A percentile compares a stretch with the other conserved stretches of the same genome.
These are phyloP conservation scores for Rhyacophila evoluta DNA, from an alignment of 2,888 invertebrate genomes.

Conservation along the genomic window DNA sequence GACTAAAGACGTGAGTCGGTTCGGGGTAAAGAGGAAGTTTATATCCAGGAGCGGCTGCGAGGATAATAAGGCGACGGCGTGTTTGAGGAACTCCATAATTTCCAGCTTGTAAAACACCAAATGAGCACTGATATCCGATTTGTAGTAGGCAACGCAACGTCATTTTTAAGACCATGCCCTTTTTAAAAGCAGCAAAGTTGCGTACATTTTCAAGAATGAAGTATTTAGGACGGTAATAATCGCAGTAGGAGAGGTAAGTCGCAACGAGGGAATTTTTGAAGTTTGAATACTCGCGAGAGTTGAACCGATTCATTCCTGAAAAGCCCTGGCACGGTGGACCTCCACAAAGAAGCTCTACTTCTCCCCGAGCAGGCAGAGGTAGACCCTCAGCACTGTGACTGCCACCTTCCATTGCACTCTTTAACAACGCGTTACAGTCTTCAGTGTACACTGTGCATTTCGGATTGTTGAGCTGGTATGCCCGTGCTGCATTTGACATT, in stretches of 20 bases:
- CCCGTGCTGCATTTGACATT: slow-evolving; percentile 81
- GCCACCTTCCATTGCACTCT: slow-evolving; percentile 75
- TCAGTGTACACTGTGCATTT: slow-evolving; percentile 81
- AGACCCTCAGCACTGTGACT: slow-evolving; percentile 67
- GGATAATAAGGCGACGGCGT: slow-evolving; percentile 79
- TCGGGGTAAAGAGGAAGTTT: slow-evolving; percentile 82
- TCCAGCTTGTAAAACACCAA: slow-evolving; percentile 89
- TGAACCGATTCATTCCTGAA: slow-evolving; percentile 91
- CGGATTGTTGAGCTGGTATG: slow-evolving; percentile 82
- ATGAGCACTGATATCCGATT: slow-evolving; percentile 91
- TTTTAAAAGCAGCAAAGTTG: slow-evolving; percentile 87
- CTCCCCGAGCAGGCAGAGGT: slow-evolving; percentile 79
- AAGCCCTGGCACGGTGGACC: slow-evolving; percentile 93
- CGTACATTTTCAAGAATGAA: slow-evolving; percentile 89
- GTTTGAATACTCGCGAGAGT: slow-evolving; percentile 83
- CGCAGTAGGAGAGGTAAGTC: slow-evolving; percentile 85
- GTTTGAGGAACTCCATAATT: slow-evolving; percentile 89
- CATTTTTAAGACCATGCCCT: slow-evolving; percentile 83
- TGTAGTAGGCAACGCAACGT: slow-evolving; percentile 80
- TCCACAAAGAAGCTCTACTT: slow-evolving; percentile 86
- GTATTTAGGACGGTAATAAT: slow-evolving; percentile 85
- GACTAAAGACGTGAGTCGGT: slow-evolving; percentile 82
- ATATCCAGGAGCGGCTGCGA: slow-evolving; percentile 86
- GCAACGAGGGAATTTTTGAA: slow-evolving; percentile 89
- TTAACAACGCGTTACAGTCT: slow-evolving; percentile 82